Percentiles rank a stretch among this genome's conserved stretches.
phyloP scores from a whole-genome alignment of 2,113 vertebrate species.

The Macquaria australasica region DNA sequence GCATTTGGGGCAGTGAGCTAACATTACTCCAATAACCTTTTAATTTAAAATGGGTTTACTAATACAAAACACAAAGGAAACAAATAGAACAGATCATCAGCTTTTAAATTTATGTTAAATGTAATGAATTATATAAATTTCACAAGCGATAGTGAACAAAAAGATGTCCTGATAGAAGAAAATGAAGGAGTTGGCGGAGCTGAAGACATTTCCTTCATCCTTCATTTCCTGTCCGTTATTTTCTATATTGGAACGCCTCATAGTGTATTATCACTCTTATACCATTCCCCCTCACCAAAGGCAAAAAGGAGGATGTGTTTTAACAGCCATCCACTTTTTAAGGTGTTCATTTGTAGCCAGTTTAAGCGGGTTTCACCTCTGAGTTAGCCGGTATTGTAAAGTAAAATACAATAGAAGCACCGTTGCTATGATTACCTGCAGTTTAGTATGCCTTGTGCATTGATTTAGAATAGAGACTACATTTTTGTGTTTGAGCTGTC shows the following conservation, averaged over 20 bases:
- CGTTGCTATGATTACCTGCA: background rate
- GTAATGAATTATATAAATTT: background rate
- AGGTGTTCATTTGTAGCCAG: too few species aligned
- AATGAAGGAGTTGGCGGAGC: background rate
- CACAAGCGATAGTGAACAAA: background rate
- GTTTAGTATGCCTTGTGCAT: background rate
- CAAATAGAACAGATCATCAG: background rate
- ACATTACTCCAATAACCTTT: background rate
- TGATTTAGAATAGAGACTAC: background rate
- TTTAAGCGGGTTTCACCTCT: background rate
- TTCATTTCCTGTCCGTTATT: background rate
- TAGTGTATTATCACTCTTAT: background rate
- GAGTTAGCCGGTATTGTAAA: background rate
- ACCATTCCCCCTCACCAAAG: background rate
- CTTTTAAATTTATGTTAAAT: background rate
- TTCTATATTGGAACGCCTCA: background rate
- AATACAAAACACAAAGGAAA: background rate
- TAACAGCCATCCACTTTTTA: too few species aligned
- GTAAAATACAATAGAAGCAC: background rate
- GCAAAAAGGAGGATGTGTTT: constrained; percentile 10
- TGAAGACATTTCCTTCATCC: background rate
- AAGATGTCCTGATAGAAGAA: background rate
- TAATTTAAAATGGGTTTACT: background rate
- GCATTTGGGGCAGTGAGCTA: background rate
- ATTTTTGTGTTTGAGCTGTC: background rate